Evolutionary conservation across 2,888 invertebrate species (phyloP).

Genomic region (Eristalinus sepulchralis): DNA sequence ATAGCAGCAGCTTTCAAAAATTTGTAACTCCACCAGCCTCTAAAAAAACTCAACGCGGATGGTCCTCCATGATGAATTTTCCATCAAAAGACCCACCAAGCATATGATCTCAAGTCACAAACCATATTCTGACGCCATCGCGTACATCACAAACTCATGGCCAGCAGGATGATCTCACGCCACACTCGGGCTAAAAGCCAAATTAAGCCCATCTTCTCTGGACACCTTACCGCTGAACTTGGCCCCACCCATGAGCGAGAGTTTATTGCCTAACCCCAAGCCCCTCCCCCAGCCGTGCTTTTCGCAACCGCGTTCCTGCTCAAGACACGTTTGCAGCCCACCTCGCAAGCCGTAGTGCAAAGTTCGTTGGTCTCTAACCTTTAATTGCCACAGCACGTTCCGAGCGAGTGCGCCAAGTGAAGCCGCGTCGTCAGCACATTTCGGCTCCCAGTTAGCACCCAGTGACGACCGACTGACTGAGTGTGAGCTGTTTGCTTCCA

Average conservation of each 20-base stretch:
- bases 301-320: neutral
- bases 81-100: too few species aligned
- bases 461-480: conserved; percentile 9
- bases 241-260: neutral
- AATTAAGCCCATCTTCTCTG: neutral
- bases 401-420: neutral
- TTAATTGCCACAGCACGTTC: conserved; percentile 31
- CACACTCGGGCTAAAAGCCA: neutral
- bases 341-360: neutral
- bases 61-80: too few species aligned
- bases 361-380: conserved; percentile 29
- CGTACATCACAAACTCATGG: neutral
- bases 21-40: too few species aligned
- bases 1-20: too few species aligned
- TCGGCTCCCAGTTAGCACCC: conserved; percentile 29
- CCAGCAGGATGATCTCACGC: neutral
- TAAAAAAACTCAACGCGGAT: too few species aligned
- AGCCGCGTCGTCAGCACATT: conserved; percentile 20
- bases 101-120: too few species aligned
- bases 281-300: neutral
- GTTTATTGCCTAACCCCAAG: neutral
- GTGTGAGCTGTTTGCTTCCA: neutral
- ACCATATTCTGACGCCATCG: neutral
- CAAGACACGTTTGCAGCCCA: neutral
- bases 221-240: neutral